Evolutionary conservation across 2,797 vertebrate genomes (phyloP), one percentile per base, ranked within the genome.

Genomic region (Esox masquinongy): DNA sequence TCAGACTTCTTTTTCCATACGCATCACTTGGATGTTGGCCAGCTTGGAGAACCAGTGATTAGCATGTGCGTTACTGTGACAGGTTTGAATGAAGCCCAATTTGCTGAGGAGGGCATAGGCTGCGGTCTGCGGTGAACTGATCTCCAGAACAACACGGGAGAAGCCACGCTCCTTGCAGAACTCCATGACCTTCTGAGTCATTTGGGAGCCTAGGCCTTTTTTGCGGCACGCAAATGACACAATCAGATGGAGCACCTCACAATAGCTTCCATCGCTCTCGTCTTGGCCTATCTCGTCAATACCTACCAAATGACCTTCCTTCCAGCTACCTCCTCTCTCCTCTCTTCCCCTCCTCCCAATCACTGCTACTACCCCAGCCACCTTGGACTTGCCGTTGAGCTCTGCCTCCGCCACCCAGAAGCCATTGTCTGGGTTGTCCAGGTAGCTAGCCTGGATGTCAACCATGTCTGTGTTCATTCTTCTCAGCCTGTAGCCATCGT

Each of bases 321-420:
- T 92, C 75, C 79, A 81, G 67, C 84, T 80, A 0, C 84, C 82
- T 3, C 79, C 85, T 36, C 79, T 79, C 15, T 81, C 79, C 19
- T 80, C 83, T n/a, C 47, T 76, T 14, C 39, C 70, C 19, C 72
- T 71, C 15, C 36, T 90, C 3, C 87, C 89, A 15, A 29, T 71
- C 79, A 91, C 85, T 0, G 81, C 88, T 80, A 87, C 72, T 69
- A 92, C 74, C 34, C 92, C 92, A 0, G 88, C 86, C 77, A 93
- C 84, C 80, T 87, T 90, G 22, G 80, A 8, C 74, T 81, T 76
- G 22, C 90, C 88, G 2, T 79, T 77, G 36, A 88, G 74, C 1
- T 91, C 87, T 0, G 74, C 79, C 83, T 93, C 92, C 0, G 88
- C 91, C 82, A 94, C 92, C 92, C 92, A 94, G 68, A 94, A 90